Base-by-base conservation (phyloP, 2,888 invertebrate genomes). In the Drosophila neutralis region DNA sequence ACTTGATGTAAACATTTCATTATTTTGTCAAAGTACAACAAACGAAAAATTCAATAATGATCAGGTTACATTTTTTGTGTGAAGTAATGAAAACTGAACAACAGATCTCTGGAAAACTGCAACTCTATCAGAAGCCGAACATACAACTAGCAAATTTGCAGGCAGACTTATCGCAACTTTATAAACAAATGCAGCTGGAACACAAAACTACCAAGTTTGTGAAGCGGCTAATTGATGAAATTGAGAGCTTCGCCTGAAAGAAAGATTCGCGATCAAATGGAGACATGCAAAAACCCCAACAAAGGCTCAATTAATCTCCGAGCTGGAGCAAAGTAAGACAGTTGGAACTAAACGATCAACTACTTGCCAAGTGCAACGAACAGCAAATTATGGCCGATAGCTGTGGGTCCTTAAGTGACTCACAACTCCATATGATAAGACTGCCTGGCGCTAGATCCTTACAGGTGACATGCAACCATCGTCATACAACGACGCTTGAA, bases 391-490 rank as follows among this genome's bases (percentile, higher is more conserved):
- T 5, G 6, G 57, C 21, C 2, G 33, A 35, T 8, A 60, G 18
- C 5, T 66, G 59, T 8, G 1, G 40, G 0, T n/a, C 35, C 11
- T 56, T 42, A 2, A 31, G 18, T 8, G 56, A 45, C 3, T 27
- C 56, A 1, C 10, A 38, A 13, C 54, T 67, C 0, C 33, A 67
- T 10, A 45, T 57, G 66, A 10, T 66, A 2, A 24, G 27, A 4
- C 1, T 60, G 29, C 40, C 54, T 2, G 24, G 24, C 4, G 2
- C 0, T 2, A 15, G 15, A 24, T 18, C 48, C 31, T 69, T 56
- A n/a, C 54, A 65, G 18, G 69, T 35, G n/a, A 13, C n/a, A 21
- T 69, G 69, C n/a, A 38, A 60, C 4, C 40, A 40, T n/a, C 29
- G 31, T 60, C 0, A 24, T 60, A 7, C 61, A 60, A 38, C 53